Evolutionary conservation across 1,140 invertebrate species (phyloP), one percentile per base, ranked within the genome.

Genomic region (Mycetomoellerius zeteki): DNA sequence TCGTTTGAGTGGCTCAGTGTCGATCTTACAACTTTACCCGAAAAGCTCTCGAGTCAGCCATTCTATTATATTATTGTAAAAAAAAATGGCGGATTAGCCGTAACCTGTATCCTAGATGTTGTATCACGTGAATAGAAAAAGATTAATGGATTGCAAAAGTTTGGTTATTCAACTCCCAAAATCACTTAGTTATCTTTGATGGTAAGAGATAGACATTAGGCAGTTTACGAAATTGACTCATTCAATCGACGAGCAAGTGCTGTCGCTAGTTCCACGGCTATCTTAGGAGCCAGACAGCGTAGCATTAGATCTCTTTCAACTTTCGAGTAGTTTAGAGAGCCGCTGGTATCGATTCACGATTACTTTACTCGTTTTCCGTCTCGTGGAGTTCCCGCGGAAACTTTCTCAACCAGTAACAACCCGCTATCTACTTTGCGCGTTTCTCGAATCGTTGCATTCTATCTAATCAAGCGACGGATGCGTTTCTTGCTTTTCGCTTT

Each of bases 301-400:
- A 64, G 78, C 65, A 71, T 52, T 81, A 56, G 64, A 33, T 84
- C 69, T 73, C 56, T 84, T 84, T 84, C 54, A 84, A 75, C 69
- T 84, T 84, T 84, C 69, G 27, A 84, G 80, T 50, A 73, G 80
- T 84, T 84, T 84, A 75, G 69, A 84, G 80, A 71, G 37, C 56
- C 54, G 27, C 69, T 50, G 54, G 43, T 75, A 84, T 84, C 80
- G 80, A 84, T 75, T 84, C 54, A 43, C 80, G 69, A 84, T 84
- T 84, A 84, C 80, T 75, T 84, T 84, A 84, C 80, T 84, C 67
- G 80, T 82, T 82, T 82, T 82, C 69, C 69, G 80, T 75, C 37
- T 47, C 67, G 67, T 47, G 24, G 52, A 82, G 80, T 82, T 84
- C 14, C 56, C 69, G 54, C 80, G 69, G 80, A 84, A 84, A 84